phyloP scores from a whole-genome alignment of 2,113 vertebrate species.

The Chitala chitala region DNA sequence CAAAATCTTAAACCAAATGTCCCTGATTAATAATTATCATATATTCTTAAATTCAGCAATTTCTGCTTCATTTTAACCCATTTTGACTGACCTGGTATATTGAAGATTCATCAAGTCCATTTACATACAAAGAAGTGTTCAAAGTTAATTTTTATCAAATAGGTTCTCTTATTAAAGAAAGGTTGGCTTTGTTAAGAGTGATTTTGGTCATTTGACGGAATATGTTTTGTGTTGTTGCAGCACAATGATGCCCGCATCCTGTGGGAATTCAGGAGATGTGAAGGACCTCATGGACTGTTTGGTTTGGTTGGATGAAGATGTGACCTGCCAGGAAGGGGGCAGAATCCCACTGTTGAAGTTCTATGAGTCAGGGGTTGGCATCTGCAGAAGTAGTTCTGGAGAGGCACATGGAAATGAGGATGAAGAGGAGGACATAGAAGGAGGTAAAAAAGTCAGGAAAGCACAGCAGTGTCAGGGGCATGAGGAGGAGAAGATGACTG shows the following conservation, averaged over 20 bases:
- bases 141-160: no score
- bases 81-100: no score
- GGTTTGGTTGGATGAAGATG: constrained; percentile 71
- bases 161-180: not conserved
- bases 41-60: no score
- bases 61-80: no score
- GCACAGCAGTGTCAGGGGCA: constrained; percentile 87
- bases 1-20: no score
- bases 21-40: no score
- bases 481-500: constrained; percentile 98
- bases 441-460: constrained; percentile 64
- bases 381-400: not conserved
- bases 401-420: constrained; percentile 43
- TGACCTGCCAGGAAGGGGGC: constrained; percentile 71
- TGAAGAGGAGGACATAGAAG: constrained; percentile 61
- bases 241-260: constrained; percentile 73
- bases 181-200: not conserved
- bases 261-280: constrained; percentile 65
- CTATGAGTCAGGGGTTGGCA: constrained; percentile 39
- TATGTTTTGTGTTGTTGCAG: constrained; percentile 33
- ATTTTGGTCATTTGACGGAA: not conserved
- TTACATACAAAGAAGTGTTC: no score
- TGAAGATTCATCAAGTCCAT: no score
- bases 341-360: constrained; percentile 47
- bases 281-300: constrained; percentile 72